phyloP scores from a whole-genome alignment of 2,797 vertebrate genomes.

The Manis crassicaudata region DNA sequence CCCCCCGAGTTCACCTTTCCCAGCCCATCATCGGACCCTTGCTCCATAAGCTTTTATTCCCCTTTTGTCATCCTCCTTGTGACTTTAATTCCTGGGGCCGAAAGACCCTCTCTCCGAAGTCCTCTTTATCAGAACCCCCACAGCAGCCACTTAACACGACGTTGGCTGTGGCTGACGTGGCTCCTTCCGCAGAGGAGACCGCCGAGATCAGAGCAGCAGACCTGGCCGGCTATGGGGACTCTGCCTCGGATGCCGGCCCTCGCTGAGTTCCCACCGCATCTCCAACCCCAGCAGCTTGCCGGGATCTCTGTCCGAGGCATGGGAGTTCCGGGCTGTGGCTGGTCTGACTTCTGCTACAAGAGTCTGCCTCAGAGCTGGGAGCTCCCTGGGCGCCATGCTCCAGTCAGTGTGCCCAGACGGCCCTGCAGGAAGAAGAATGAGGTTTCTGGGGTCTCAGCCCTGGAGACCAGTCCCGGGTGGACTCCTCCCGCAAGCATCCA shows the following conservation, averaged over 20 bases:
- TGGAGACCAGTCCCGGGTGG: background rate
- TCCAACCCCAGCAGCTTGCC: background rate
- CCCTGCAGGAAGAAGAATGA: background rate
- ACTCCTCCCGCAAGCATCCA: background rate
- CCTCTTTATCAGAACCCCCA: background rate
- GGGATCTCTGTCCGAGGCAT: background rate
- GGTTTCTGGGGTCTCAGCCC: background rate
- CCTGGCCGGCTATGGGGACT: background rate
- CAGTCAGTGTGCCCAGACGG: background rate
- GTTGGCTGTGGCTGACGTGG: fast-evolving
- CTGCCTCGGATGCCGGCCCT: background rate
- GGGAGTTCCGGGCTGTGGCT: background rate
- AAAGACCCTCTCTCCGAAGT: background rate
- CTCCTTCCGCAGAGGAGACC: background rate
- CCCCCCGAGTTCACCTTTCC: background rate
- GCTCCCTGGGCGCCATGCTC: background rate
- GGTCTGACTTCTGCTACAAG: background rate
- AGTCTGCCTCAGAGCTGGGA: background rate
- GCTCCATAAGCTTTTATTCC: no score
- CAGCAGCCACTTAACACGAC: background rate
- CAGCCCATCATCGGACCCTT: background rate
- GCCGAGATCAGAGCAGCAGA: background rate
- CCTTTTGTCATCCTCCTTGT: background rate
- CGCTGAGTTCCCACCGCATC: fast-evolving
- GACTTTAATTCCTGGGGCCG: background rate